phyloP scores from a whole-genome alignment of 2,113 vertebrate species.

The Zosterops pallidus region DNA sequence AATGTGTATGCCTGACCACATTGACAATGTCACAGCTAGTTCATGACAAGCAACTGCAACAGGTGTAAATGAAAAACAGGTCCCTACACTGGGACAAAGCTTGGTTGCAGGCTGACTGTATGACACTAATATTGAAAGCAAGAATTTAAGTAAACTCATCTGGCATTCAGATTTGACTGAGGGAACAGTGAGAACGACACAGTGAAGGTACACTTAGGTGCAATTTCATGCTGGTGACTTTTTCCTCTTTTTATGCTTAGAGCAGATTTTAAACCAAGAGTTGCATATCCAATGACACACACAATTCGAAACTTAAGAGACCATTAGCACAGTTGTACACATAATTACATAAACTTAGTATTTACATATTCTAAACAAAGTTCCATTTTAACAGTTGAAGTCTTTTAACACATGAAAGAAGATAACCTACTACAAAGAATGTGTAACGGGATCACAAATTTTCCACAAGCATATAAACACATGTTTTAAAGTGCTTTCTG shows the following conservation, averaged over 20 bases:
- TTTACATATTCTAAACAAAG: slow-evolving; percentile 74
- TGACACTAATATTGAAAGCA: neutral
- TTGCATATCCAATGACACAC: slow-evolving; percentile 72
- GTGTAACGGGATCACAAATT: slow-evolving; percentile 64
- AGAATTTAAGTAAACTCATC: neutral
- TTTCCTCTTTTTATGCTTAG: slow-evolving; percentile 66
- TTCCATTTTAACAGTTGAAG: slow-evolving; percentile 69
- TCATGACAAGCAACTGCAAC: slow-evolving; percentile 8
- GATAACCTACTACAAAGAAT: slow-evolving; percentile 70
- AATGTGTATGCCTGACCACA: neutral
- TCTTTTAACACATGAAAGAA: slow-evolving; percentile 71
- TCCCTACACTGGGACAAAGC: neutral
- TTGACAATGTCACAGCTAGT: neutral
- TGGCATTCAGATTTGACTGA: slow-evolving; percentile 40
- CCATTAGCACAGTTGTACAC: slow-evolving; percentile 70
- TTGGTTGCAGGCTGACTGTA: neutral
- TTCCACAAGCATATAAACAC: slow-evolving; percentile 69
- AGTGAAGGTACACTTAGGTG: slow-evolving; percentile 74
- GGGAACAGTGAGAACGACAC: slow-evolving; percentile 62
- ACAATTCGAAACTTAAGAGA: slow-evolving; percentile 67
- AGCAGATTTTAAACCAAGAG: slow-evolving; percentile 64
- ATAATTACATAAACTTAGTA: slow-evolving; percentile 70
- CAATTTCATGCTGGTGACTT: slow-evolving; percentile 78
- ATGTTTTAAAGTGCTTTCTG: slow-evolving; percentile 75
- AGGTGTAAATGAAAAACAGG: neutral